These are phyloP conservation scores for Lasioglossum morio DNA, from an alignment of 2,888 invertebrate species.

Conservation along the genomic window DNA sequence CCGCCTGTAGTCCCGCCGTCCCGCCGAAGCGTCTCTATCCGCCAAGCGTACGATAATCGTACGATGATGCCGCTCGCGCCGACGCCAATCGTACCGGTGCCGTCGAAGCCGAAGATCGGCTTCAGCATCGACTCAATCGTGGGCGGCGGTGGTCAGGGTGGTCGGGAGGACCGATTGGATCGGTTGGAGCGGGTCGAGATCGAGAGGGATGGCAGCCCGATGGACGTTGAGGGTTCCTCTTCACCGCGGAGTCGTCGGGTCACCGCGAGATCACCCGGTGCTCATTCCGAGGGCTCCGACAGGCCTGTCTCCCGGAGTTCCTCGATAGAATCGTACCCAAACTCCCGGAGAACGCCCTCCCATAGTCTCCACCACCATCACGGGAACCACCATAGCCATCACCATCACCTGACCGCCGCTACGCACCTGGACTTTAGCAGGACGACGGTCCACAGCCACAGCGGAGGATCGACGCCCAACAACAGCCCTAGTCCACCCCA, in stretches of 20 bases:
- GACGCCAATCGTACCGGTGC: constrained; percentile 96
- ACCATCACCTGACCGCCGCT: constrained; percentile 71
- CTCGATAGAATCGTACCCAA: constrained; percentile 82
- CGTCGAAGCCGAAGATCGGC: constrained; percentile 96
- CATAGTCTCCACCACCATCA: constrained; percentile 77
- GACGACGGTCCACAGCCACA: constrained; percentile 80
- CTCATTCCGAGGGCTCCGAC: constrained; percentile 86
- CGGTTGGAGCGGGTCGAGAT: constrained; percentile 79
- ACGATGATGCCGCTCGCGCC: constrained; percentile 98
- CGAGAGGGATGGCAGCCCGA: constrained; percentile 78
- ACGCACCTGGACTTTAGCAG: constrained; percentile 76
- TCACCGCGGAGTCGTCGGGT: constrained; percentile 77
- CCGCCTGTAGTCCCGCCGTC: constrained; percentile 22
- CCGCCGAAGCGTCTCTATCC: constrained; percentile 58
- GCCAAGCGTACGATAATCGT: constrained; percentile 76
- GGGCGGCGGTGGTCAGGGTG: constrained; percentile 88
- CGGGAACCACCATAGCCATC: constrained; percentile 72
- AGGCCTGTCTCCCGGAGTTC: constrained; percentile 81
- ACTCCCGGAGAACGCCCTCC: constrained; percentile 77
- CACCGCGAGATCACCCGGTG: constrained; percentile 84
- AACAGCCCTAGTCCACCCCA: constrained; percentile 83
- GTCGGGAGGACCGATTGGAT: constrained; percentile 75
- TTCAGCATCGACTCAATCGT: constrained; percentile 98
- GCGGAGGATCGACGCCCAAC: constrained; percentile 82
- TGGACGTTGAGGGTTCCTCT: constrained; percentile 80